Evolutionary conservation across 2,797 vertebrate species (phyloP).

Genomic region (Lutjanus argentimaculatus): DNA sequence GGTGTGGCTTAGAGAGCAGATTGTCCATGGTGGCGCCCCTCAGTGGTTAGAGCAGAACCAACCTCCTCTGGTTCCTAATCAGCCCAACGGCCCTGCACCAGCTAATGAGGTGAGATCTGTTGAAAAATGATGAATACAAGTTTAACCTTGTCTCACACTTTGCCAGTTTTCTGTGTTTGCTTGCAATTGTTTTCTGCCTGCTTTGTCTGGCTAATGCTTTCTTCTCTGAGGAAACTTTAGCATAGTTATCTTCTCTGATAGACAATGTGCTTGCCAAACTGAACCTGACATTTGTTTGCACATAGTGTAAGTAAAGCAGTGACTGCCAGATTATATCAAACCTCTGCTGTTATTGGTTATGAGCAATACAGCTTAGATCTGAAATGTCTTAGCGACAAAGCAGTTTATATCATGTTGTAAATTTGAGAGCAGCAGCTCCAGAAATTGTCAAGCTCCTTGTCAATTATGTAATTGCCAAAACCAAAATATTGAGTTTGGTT

Average conservation of each 20-base stretch:
- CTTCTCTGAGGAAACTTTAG: neutral
- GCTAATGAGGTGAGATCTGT: conserved; percentile 89
- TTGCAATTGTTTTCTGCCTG: conserved; percentile 6
- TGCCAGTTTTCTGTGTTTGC: neutral
- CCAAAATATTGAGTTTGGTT: neutral
- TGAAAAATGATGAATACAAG: neutral
- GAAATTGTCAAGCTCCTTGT: neutral
- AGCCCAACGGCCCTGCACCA: conserved; percentile 87
- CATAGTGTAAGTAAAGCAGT: neutral
- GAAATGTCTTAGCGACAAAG: neutral
- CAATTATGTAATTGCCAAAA: neutral
- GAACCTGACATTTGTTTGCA: conserved; percentile 4
- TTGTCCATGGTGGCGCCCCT: conserved; percentile 95
- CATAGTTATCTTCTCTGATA: neutral
- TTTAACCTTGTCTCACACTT: neutral
- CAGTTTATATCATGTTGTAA: neutral
- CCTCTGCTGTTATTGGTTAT: conserved; percentile 1
- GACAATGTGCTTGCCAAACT: conserved; percentile 1
- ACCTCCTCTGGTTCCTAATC: conserved; percentile 86
- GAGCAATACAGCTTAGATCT: neutral
- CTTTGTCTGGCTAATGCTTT: neutral
- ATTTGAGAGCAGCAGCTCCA: neutral
- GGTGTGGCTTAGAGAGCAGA: conserved; percentile 98
- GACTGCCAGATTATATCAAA: neutral
- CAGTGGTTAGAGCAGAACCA: conserved; percentile 96